A percentile compares a stretch with the other conserved stretches of the same genome.
Evolutionary conservation across 2,888 invertebrate genomes (phyloP).

Genomic region (Xestia xanthographa): DNA sequence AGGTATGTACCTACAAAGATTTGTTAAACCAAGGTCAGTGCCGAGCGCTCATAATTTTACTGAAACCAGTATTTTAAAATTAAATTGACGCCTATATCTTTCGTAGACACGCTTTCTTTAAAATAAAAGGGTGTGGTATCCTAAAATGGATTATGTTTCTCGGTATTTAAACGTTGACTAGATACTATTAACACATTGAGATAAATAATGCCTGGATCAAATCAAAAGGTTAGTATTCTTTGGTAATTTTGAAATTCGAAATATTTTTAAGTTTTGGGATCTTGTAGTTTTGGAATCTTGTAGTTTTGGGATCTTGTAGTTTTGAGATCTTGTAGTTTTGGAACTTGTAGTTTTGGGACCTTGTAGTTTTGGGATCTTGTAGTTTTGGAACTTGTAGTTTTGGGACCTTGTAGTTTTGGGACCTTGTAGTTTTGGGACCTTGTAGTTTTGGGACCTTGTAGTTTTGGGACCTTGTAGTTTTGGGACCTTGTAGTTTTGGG

Average conservation of each 20-base stretch:
- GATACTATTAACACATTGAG: neutral
- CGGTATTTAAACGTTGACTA: neutral
- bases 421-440: no score
- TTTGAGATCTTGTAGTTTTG: no score
- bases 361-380: no score
- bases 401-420: no score
- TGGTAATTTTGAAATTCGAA: neutral
- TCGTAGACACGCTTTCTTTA: neutral
- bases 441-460: no score
- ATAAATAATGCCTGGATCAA: neutral
- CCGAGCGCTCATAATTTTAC: slow-evolving; percentile 8
- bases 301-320: no score
- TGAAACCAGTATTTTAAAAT: neutral
- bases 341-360: no score
- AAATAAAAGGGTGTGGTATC: neutral
- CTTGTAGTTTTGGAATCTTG: no score
- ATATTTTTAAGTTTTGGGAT: neutral
- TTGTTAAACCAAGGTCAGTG: slow-evolving; percentile 23
- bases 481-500: no score
- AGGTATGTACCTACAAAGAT: slow-evolving; percentile 25
- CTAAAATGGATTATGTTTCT: neutral
- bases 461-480: no score
- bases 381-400: no score
- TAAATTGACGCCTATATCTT: neutral
- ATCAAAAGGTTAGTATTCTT: neutral